A percentile compares a stretch with the other conserved stretches of the same genome.
Conservation (phyloP, 2,113 vertebrate genomes). For the Nanger granti region DNA sequence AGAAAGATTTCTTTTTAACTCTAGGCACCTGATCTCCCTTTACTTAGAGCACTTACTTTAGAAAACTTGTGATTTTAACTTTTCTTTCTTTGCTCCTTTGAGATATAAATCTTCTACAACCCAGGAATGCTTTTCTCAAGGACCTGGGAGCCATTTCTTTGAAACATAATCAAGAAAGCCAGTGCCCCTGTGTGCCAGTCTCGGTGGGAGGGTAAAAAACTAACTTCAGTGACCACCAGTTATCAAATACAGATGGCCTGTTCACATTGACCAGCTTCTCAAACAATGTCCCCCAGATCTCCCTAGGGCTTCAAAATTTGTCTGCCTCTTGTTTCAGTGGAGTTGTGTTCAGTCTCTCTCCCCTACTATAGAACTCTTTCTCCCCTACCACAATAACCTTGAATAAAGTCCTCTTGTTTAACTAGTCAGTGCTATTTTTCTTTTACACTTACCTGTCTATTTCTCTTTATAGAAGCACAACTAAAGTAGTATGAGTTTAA, state of each 20-base stretch:
- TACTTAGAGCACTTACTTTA: not conserved
- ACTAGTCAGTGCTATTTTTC: not conserved
- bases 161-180: not conserved
- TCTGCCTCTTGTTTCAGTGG: not conserved
- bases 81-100: conserved; percentile 1
- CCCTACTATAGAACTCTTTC: not conserved
- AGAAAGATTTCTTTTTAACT: not conserved
- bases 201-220: not conserved
- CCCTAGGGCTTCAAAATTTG: not conserved
- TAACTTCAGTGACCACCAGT: not conserved
- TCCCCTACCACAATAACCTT: not conserved
- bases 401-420: not conserved
- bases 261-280: not conserved
- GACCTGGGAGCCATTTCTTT: not conserved
- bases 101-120: not conserved
- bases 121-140: not conserved
- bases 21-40: not conserved
- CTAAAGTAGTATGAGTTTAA: not conserved
- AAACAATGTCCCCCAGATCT: not conserved
- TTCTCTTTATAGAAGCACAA: not conserved
- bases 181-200: not conserved
- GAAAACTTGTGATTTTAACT: not conserved
- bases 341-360: not conserved
- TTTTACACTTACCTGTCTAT: not conserved
- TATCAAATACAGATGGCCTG: not conserved